Conservation (phyloP, 1,140 invertebrate species). For the Campoletis sonorensis region DNA sequence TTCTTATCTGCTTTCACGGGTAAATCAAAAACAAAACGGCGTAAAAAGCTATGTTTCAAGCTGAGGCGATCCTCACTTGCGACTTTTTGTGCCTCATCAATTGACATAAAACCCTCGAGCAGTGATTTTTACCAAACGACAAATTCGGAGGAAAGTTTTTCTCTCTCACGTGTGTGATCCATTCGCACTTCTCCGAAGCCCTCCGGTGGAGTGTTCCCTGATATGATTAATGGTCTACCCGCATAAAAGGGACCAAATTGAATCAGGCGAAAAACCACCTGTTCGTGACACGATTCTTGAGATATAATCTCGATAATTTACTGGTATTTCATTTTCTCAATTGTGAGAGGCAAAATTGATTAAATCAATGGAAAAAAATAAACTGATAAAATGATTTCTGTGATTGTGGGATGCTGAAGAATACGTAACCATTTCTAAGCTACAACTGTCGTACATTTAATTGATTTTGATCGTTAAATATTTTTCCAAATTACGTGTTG, state of each 20-base stretch:
- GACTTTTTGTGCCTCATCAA: background rate
- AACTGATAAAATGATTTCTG: too few species aligned
- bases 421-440: too few species aligned
- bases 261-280: background rate
- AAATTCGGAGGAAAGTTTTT: background rate
- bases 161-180: background rate
- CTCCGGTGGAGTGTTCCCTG: background rate
- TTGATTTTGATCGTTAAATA: too few species aligned
- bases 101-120: background rate
- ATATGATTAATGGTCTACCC: background rate
- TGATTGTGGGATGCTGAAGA: too few species aligned
- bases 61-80: background rate
- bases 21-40: background rate
- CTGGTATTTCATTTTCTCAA: background rate
- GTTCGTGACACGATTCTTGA: background rate
- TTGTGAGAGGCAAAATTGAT: background rate
- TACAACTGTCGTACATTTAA: too few species aligned
- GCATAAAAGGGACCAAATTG: too few species aligned
- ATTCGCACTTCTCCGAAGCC: background rate
- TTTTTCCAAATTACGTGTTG: too few species aligned
- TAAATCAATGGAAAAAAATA: background rate
- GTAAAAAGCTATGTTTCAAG: background rate
- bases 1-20: too few species aligned
- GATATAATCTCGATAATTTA: background rate
- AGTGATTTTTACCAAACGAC: background rate